Evolutionary conservation across 2,888 invertebrate genomes (phyloP), one percentile per base, ranked within the genome.

Genomic region (Eristalis arbustorum): DNA sequence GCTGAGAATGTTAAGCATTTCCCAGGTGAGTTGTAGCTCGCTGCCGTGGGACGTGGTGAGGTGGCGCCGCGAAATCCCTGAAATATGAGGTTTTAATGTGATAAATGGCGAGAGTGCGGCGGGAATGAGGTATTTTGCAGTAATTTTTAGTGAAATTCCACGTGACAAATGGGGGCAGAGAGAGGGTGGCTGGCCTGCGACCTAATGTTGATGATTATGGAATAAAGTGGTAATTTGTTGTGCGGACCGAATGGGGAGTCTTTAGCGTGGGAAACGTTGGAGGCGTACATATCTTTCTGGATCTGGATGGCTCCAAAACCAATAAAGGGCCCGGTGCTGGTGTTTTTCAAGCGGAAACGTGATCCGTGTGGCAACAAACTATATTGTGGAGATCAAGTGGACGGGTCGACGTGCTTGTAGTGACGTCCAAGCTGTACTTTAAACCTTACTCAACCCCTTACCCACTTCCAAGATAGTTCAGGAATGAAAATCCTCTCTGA

Each of bases 41-140:
- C 23, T 49, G 10, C 42, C 13, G 23, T 14, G 40, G 18, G 84
- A 69, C 8, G 8, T 31, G 31, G 3, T 1, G 0, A 10, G 10
- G 66, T 79, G 73, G 72, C 18, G 37, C 4, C 0, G n/a, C 5
- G 62, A 87, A 79, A 78, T 87, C 83, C 83, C 83, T 87, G 83
- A 87, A 87, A 78, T 83, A 87, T 83, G 78, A 72, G 63, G 75
- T 79, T 75, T 79, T 83, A 87, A 83, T 83, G 66, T 79, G 87
- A 79, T 87, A 75, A 87, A 83, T 79, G 78, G 78, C 72, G 78
- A 67, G 64, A 69, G 61, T n/a, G 62, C n/a, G 23, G 61, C n/a
- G 31, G 25, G n/a, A 64, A 22, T 57, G 74, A 78, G 77, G 71
- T 73, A 71, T 68, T 42, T 59, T 28, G 59, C 25, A 69, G 49